phyloP scores from a whole-genome alignment of 2,113 vertebrate genomes.

The Pteruthius melanotis region DNA sequence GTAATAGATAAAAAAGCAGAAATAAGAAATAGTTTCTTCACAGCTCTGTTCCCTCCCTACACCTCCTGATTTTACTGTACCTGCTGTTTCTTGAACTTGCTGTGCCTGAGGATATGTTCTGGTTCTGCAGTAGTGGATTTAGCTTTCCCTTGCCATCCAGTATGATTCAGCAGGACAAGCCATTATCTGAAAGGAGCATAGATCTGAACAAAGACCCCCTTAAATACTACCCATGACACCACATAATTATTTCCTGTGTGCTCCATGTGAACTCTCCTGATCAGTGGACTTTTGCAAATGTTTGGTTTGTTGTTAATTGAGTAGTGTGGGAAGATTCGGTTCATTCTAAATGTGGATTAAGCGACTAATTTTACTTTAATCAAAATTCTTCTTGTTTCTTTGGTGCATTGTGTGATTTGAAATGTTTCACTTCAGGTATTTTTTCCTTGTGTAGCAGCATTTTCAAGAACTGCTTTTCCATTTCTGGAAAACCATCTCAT shows the following conservation, averaged over 20 bases:
- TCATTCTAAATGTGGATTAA: background rate
- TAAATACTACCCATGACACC: background rate
- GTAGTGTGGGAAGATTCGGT: background rate
- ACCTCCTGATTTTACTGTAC: background rate
- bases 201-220: background rate
- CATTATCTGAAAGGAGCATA: background rate
- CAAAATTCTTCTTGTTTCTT: background rate
- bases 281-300: background rate
- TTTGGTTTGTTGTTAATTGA: background rate
- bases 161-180: background rate
- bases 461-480: background rate
- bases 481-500: background rate
- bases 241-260: background rate
- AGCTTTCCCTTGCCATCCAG: background rate
- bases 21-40: background rate
- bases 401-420: background rate
- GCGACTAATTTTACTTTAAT: background rate
- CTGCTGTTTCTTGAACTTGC: background rate
- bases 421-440: background rate
- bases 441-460: background rate
- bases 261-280: background rate
- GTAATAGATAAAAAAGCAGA: background rate
- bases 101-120: background rate
- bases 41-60: background rate
- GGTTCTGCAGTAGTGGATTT: background rate